Base-by-base conservation (phyloP, 2,888 invertebrate species). In the Nephrotoma appendiculata region DNA sequence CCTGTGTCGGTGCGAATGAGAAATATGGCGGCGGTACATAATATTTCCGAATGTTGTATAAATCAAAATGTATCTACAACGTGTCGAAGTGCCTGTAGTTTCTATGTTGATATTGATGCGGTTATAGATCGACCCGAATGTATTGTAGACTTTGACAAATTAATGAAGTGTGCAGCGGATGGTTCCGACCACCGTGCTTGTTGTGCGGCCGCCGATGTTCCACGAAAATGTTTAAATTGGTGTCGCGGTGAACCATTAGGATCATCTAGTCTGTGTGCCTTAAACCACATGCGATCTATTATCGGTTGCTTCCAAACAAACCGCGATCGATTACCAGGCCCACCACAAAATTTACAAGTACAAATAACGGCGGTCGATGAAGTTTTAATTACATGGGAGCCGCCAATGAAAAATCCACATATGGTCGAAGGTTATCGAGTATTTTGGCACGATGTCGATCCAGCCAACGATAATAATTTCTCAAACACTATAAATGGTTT, bases 81-180 rank as follows among this genome's bases (percentile, higher is more conserved):
- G 0, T 98, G 98, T 89, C 94, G 96, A 91, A 95, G 96, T 89
- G 97, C 97, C 19, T 98, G 97, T 92, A 94, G 95, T 87, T 96
- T 96, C 92, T 96, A 96, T 89, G 92, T 97, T 86, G 96, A 97
- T 90, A 95, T 97, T 90, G 96, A 96, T 90, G 94, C 95, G 86
- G 95, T 97, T 85, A 95, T 96, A 90, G 95, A 96, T 91, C 93
- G 94, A 84, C 95, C 96, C 0, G 95, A 96, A 90, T 97, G 97
- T 90, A 94, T 96, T 90, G 93, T 94, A 87, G 97, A 97, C 91
- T 96, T 96, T 90, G 95, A 96, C 90, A 97, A 97, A 89, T 92
- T 97, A 86, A 96, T 97, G 96, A 95, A 94, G 89, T 97, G 97
- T 89, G 96, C 96, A 0, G 96, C 97, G 0, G 95, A 95, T 89